Evolutionary conservation across 1,140 invertebrate species (phyloP), one percentile per base, ranked within the genome.

Genomic region (Aphidius gifuensis): DNA sequence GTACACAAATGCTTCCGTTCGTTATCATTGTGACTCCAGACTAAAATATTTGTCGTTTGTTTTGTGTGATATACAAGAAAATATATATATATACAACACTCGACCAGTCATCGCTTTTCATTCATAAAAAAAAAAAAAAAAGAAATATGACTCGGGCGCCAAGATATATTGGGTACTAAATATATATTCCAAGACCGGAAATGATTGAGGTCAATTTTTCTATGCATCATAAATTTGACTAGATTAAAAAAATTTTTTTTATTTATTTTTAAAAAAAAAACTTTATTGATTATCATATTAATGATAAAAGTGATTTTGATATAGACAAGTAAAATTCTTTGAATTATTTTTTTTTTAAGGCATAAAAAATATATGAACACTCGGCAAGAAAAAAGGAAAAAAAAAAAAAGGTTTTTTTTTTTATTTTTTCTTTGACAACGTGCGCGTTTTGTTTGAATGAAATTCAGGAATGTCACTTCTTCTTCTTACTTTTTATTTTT

Each of bases 201-300:
- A 61, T 45, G 42, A 51, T 44, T 61, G 59, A 61, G 51, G 59
- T 54, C 39, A 53, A 55, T 40, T 44, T 61, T 11, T 43, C 32
- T n/a, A 48, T 32, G 23, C 23, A 32, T 32, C 42, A 42, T 39
- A 60, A 60, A 23, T 16, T 43, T 46, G 44, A 54, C 53, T 42
- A 55, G 53, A 55, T 76, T 78, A 72, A 74, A 75, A 68, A 68
- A 68, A 71, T 71, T 72, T 70, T 71, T 68, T 64, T 16, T 16
- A 16, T 16, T 16, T 16, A 16, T 16, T 16, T 16, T 0, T 0
- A 16, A 16, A 16, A 16, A 16, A 16, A 16, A 16, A 32, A 32
- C 4, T 32, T 32, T 4, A 1, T 32, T 32, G 23, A 32, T 32
- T 32, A 32, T 32, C 2, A 32, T 4, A 32, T 1, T 32, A 32